These are phyloP conservation scores for Melanotaenia maccullochi DNA, from an alignment of 2,797 vertebrate genomes.

Conservation along the genomic window DNA sequence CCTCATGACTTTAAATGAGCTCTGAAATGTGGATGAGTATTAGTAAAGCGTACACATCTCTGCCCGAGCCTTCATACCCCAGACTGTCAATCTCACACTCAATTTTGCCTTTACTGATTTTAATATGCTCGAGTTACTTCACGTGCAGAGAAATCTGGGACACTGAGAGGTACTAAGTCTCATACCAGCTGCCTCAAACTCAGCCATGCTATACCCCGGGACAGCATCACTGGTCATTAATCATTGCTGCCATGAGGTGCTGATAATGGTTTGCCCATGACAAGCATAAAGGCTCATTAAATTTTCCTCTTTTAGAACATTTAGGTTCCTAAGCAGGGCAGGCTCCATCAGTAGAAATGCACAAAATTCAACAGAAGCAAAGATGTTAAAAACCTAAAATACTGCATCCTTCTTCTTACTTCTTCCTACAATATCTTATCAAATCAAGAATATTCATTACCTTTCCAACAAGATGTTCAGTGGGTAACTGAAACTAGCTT, in stretches of 20 bases:
- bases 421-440: neutral
- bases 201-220: neutral
- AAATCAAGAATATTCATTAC: neutral
- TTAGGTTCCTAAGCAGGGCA: neutral
- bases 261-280: neutral
- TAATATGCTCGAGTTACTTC: constrained; percentile 1
- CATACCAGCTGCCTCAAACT: constrained; percentile 1
- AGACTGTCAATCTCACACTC: constrained; percentile 4
- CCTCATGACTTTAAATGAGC: constrained; percentile 14
- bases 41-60: constrained; percentile 5
- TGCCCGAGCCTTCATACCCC: neutral
- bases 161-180: neutral
- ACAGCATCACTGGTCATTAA: neutral
- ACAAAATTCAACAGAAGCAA: too few species aligned
- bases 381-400: neutral
- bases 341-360: neutral
- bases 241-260: neutral
- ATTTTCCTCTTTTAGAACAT: neutral
- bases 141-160: constrained; percentile 1
- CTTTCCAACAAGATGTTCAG: neutral
- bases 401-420: neutral
- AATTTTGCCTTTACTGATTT: constrained; percentile 1
- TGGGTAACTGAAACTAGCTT: neutral
- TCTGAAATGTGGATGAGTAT: constrained; percentile 15
- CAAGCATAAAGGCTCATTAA: neutral